A percentile compares a stretch with the other conserved stretches of the same genome.
These are phyloP conservation scores for Macrochelys suwanniensis DNA, from an alignment of 2,797 vertebrate species.

Conservation along the genomic window DNA sequence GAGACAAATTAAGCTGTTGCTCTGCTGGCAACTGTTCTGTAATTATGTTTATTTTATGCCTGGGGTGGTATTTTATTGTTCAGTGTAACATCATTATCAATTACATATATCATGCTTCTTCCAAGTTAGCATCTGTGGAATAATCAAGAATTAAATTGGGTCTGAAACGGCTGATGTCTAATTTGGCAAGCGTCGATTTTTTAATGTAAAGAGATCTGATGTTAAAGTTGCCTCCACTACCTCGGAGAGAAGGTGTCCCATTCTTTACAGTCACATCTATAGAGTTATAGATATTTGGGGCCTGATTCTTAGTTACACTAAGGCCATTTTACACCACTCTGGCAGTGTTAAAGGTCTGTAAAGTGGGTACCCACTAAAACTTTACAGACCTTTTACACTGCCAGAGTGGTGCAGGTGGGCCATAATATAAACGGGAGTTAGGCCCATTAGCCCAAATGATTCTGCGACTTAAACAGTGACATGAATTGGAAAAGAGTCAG, in stretches of 20 bases:
- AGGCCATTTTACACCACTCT: neutral
- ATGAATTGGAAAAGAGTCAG: neutral
- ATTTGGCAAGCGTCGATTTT: slow-evolving; percentile 18
- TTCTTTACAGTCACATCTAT: neutral
- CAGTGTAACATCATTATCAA: neutral
- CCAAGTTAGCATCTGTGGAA: slow-evolving; percentile 20
- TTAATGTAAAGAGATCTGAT: slow-evolving; percentile 21
- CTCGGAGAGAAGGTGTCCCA: neutral
- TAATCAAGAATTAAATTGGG: slow-evolving; percentile 16
- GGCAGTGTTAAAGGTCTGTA: neutral
- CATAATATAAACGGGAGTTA: neutral
- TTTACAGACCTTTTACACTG: slow-evolving; percentile 1
- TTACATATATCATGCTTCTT: neutral
- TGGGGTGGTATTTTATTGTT: neutral
- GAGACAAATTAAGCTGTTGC: neutral
- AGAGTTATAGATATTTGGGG: neutral
- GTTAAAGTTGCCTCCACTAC: neutral
- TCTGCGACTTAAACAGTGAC: neutral
- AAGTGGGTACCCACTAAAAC: neutral
- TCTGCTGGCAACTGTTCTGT: neutral
- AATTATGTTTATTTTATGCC: neutral
- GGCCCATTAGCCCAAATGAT: neutral
- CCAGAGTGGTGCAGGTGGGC: neutral
- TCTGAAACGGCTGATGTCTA: neutral
- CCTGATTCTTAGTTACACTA: neutral